Conservation (phyloP, 2,888 invertebrate species). For the Nineta flava region DNA sequence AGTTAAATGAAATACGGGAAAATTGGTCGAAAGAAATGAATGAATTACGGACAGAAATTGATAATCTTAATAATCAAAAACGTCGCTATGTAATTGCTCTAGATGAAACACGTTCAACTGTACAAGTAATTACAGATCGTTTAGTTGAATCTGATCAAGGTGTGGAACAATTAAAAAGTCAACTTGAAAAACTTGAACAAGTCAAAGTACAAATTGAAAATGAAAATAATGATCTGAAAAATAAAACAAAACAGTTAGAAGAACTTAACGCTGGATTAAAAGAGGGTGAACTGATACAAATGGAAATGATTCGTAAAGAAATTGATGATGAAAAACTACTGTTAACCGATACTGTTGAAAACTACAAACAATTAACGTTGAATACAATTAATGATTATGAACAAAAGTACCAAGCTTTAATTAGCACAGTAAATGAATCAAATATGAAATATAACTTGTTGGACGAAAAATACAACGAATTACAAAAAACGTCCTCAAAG, state of each 20-base stretch:
- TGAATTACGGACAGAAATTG: constrained; percentile 30
- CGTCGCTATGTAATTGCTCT: constrained; percentile 40
- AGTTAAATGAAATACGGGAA: constrained; percentile 11
- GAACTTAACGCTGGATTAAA: neutral
- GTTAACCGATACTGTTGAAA: constrained; percentile 18
- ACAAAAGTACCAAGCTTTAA: constrained; percentile 6
- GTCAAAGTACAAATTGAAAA: constrained; percentile 16
- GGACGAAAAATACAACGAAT: neutral
- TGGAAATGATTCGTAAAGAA: constrained; percentile 15
- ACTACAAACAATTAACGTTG: constrained; percentile 8
- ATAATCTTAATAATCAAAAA: constrained; percentile 33
- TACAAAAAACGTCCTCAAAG: neutral
- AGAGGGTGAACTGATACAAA: constrained; percentile 16
- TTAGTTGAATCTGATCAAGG: constrained; percentile 41
- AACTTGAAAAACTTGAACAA: constrained; percentile 21
- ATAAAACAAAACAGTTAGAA: constrained; percentile 17
- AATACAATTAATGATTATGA: constrained; percentile 9
- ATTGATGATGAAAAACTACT: constrained; percentile 17
- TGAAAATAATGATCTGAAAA: constrained; percentile 16
- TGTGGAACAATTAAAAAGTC: constrained; percentile 35
- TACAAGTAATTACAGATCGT: constrained; percentile 39
- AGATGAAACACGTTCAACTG: constrained; percentile 38
- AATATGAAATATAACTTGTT: neutral
- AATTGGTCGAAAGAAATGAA: constrained; percentile 25
- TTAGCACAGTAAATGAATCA: neutral